These are phyloP conservation scores for Sacculina carcini DNA, from an alignment of 2,888 invertebrate genomes.

Conservation along the genomic window DNA sequence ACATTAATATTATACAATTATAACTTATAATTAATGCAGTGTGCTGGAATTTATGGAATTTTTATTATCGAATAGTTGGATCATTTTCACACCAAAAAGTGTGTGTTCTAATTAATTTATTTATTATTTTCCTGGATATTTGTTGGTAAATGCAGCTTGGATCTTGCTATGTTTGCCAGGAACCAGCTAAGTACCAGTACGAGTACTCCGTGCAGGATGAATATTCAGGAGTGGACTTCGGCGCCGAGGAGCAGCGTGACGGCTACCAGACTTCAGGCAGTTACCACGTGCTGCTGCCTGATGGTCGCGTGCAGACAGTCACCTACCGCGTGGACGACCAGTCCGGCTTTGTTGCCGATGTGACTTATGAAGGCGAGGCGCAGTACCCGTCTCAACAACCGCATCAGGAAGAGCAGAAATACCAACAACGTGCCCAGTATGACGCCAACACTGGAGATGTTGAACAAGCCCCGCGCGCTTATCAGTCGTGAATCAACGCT, in stretches of 20 bases:
- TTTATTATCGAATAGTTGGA: too few relatives aligned
- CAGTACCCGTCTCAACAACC: too few relatives aligned
- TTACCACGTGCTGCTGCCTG: conserved; percentile 9
- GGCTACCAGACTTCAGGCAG: conserved; percentile 8
- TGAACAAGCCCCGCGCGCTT: too few relatives aligned
- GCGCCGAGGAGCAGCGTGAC: conserved; percentile 8
- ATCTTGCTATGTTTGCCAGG: background rate
- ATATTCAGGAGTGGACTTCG: conserved; percentile 8
- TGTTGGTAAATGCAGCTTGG: too few relatives aligned
- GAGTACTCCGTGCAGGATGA: conserved; percentile 9
- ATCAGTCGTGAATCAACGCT: too few relatives aligned
- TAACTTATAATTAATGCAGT: too few relatives aligned
- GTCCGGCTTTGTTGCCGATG: conserved; percentile 8
- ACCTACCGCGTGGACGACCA: conserved; percentile 8
- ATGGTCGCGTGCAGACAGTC: conserved; percentile 9
- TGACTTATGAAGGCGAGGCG: conserved; percentile 7
- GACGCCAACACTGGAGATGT: too few relatives aligned
- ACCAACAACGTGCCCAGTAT: too few relatives aligned
- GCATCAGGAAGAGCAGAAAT: too few relatives aligned
- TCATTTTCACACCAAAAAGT: background rate
- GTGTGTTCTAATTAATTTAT: too few relatives aligned
- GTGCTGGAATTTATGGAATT: too few relatives aligned
- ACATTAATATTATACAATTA: background rate
- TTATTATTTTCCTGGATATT: too few relatives aligned
- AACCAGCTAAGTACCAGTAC: conserved; percentile 8